Base-by-base conservation (phyloP, 2,888 invertebrate genomes). In the Athalia rosae region DNA sequence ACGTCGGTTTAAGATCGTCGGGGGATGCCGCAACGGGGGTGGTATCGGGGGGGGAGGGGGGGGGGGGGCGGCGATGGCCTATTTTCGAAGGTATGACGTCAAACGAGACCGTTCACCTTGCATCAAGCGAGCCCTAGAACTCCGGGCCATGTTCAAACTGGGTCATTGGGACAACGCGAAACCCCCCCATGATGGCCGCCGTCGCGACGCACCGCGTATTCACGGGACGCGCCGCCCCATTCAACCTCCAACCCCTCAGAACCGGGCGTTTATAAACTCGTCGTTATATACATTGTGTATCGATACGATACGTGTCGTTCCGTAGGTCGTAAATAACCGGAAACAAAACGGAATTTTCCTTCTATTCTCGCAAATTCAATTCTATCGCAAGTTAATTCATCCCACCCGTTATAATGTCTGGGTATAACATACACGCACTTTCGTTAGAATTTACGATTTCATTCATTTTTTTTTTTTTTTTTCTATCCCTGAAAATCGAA, bases 71-170 rank as follows among this genome's bases (percentile, higher is more conserved):
- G 71, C 58, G 56, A 56, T 84, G 85, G 83, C 85, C 85, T 78
- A 83, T 81, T 84, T 86, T 79, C 80, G 80, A 81, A 59, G 80
- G 83, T 74, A 74, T 83, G 83, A 84, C 84, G 85, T 80, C 84
- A 82, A 82, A 81, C 77, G 83, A 81, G 74, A 80, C 81, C 80
- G 81, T 85, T 84, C 84, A 85, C 83, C 84, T 82, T 82, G 80
- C 28, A 28, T 28, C 28, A 28, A 28, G 74, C 50, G 76, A 76
- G 48, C 66, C 76, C 64, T 77, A 79, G 79, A 80, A 80, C 59
- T 77, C 74, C 77, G 77, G 76, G 76, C 66, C 56, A 78, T 64
- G 62, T 77, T 62, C 76, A 80, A 85, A 84, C 82, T 85, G 61
- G 85, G 85, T 84, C 84, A 85, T 81, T 69, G 77, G 71, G 71